phyloP scores from a whole-genome alignment of 2,113 vertebrate genomes.

The Zapus hudsonius region DNA sequence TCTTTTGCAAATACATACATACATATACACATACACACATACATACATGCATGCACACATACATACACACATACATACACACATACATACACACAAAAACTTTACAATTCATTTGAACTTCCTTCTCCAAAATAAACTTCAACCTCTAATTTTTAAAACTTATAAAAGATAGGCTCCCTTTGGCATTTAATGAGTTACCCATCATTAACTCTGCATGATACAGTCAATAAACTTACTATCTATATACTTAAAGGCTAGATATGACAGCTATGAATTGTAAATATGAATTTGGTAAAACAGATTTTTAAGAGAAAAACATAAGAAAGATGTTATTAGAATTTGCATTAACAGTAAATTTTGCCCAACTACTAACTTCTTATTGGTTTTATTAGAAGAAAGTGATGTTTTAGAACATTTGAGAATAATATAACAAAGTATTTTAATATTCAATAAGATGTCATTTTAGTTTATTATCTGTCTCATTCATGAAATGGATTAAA shows the following conservation, averaged over 20 bases:
- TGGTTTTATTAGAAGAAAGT: conserved; percentile 48
- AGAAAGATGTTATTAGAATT: conserved; percentile 42
- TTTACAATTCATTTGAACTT: background rate
- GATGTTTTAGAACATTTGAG: conserved; percentile 16
- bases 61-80: no score
- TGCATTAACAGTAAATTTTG: conserved; percentile 38
- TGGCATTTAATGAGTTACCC: conserved; percentile 72
- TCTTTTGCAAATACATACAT: no score
- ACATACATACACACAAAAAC: no score
- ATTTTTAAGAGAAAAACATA: conserved; percentile 69
- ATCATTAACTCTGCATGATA: conserved; percentile 67
- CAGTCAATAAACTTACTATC: conserved; percentile 71
- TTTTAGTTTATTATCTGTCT: background rate
- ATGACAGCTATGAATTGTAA: conserved; percentile 72
- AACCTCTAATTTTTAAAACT: conserved; percentile 3
- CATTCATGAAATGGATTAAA: background rate
- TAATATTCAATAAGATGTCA: background rate
- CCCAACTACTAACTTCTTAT: background rate
- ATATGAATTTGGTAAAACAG: conserved; percentile 53
- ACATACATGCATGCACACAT: no score
- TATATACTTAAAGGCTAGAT: conserved; percentile 62
- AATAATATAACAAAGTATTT: background rate
- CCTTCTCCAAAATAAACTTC: background rate
- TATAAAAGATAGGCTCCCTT: conserved; percentile 37
- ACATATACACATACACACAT: no score